Evolutionary conservation across 2,797 vertebrate species (phyloP), one percentile per base, ranked within the genome.

Genomic region (Sebastolobus alascanus): DNA sequence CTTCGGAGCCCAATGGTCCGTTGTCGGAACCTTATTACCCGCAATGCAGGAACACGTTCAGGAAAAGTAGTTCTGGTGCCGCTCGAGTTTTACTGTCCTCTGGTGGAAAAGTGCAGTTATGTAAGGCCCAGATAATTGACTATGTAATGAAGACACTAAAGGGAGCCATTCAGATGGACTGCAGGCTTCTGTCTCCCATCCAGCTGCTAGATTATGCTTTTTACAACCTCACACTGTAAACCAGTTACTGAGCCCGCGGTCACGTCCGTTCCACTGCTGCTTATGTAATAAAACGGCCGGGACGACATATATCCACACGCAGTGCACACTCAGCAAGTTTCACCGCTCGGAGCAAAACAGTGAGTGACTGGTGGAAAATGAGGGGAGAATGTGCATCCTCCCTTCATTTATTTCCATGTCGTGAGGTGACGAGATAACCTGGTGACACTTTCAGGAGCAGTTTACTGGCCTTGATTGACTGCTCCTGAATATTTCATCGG

Each of bases 241-340:
- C 70, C 71, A 72, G 79, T 67, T 64, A 83, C 71, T 46, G 61
- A 87, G 83, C 84, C 76, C 9, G 59, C 12, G 71, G 89, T 87
- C 85, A 89, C 73, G 77, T 88, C 74, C 27, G 61, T 66, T 73
- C 76, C 82, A 61, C 79, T 78, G 55, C 82, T 72, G 81, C 79
- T 92, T 85, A 88, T 89, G 84, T 88, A 90, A 85, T 82, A 46
- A 80, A 81, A 63, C 8, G 33, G 46, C 63, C 27, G 20, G 56
- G n/a, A 70, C 74, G 74, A 79, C 43, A 68, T 58, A 77, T 13
- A 58, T 16, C 20, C 25, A 79, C 68, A 73, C 63, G 73, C 25
- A 54, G 4, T 52, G 81, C 89, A 75, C 27, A 80, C 70, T 77
- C 89, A 88, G 87, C 88, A 80, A 50, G 58, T 75, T 77, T 73